Evolutionary conservation across 2,113 vertebrate species (phyloP).

Genomic region (Bungarus multicinctus): DNA sequence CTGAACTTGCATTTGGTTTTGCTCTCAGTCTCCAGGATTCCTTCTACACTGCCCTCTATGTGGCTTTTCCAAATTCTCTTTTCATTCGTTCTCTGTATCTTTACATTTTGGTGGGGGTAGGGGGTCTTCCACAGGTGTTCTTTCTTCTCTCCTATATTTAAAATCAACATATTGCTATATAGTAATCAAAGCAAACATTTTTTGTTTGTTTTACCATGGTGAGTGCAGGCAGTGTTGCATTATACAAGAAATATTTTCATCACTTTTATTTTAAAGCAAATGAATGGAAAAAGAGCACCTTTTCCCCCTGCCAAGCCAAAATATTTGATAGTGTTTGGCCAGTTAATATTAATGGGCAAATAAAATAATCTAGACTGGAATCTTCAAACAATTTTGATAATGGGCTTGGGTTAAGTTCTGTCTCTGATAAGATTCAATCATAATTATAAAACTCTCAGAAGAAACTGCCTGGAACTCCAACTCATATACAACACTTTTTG

Average conservation of each 20-base stretch:
- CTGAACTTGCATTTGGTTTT: background rate
- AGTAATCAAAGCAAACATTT: slow-evolving; percentile 33
- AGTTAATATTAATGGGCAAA: background rate
- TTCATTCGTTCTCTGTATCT: background rate
- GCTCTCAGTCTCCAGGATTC: background rate
- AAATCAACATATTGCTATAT: slow-evolving; percentile 27
- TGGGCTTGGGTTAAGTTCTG: background rate
- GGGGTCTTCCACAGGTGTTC: background rate
- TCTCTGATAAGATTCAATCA: background rate
- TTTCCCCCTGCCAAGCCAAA: background rate
- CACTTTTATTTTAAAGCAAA: background rate
- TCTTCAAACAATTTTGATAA: background rate
- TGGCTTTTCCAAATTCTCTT: background rate
- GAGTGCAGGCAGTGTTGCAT: background rate
- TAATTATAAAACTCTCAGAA: background rate
- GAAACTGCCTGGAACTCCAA: slow-evolving; percentile 30
- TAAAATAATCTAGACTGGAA: background rate
- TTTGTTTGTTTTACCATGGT: slow-evolving; percentile 42
- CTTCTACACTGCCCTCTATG: background rate
- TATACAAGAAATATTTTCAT: background rate
- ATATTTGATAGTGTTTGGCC: background rate
- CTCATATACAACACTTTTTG: background rate
- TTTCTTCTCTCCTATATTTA: background rate
- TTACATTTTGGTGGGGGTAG: background rate
- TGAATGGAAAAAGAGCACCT: background rate